Percentiles rank a stretch among this genome's conserved stretches.
These are phyloP conservation scores for Mionectes olivaceus DNA, from an alignment of 2,797 vertebrate genomes.

Conservation along the genomic window DNA sequence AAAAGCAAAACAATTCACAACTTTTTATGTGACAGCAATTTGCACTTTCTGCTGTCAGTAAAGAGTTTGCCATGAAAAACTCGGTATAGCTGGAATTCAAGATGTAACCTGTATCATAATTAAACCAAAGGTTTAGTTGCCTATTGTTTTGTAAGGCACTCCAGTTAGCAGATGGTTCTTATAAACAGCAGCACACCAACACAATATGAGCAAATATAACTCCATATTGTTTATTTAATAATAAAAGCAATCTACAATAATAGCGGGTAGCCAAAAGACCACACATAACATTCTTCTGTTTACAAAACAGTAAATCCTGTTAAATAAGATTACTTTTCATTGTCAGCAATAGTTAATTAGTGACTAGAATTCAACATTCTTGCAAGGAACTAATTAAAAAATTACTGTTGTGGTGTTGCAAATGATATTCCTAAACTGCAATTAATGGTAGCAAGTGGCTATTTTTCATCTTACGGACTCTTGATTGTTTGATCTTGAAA, in stretches of 20 bases:
- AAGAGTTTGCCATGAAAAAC: slow-evolving; percentile 46
- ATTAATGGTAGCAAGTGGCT: neutral
- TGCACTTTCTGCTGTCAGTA: slow-evolving; percentile 39
- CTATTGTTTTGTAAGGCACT: slow-evolving; percentile 21
- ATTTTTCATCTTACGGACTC: neutral
- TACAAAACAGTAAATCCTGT: neutral
- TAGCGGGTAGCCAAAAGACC: slow-evolving; percentile 4
- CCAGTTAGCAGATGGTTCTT: slow-evolving; percentile 40
- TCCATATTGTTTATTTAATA: slow-evolving; percentile 36
- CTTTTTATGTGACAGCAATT: slow-evolving; percentile 39
- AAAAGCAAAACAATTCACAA: slow-evolving; percentile 76
- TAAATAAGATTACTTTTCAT: neutral
- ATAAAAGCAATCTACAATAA: slow-evolving; percentile 32
- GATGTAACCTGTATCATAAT: slow-evolving; percentile 19
- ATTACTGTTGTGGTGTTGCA: neutral
- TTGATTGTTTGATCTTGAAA: neutral
- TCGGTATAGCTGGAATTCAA: slow-evolving; percentile 11
- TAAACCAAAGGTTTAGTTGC: neutral
- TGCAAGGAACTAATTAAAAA: neutral
- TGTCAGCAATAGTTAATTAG: neutral
- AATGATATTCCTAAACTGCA: neutral
- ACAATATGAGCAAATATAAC: slow-evolving; percentile 19
- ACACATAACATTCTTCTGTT: neutral
- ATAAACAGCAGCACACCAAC: slow-evolving; percentile 23
- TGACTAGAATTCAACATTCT: neutral